Conservation (phyloP, 2,888 invertebrate species). For the Leucophenga maculata region DNA sequence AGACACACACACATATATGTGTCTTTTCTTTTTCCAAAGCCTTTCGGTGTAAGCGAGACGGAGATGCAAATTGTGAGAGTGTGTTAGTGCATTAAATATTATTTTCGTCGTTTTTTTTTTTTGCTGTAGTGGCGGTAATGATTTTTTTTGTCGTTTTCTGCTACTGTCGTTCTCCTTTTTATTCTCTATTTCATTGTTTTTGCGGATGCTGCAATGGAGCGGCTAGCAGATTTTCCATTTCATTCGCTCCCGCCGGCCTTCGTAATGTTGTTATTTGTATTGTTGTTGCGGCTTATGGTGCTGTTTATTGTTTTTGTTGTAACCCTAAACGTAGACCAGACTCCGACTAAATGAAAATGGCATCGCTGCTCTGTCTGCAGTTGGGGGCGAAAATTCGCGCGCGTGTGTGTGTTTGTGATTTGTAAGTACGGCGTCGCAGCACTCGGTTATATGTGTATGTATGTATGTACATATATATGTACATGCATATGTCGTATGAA, state of each 20-base stretch:
- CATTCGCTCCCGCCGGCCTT: slow-evolving; percentile 43
- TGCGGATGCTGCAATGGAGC: slow-evolving; percentile 33
- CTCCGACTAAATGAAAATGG: slow-evolving; percentile 25
- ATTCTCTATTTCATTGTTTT: slow-evolving; percentile 44
- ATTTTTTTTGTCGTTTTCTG: slow-evolving; percentile 37
- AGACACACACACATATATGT: slow-evolving; percentile 7
- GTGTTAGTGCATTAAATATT: slow-evolving; percentile 17
- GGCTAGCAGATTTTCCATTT: slow-evolving; percentile 40
- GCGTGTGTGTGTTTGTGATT: neutral
- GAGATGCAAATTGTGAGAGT: slow-evolving; percentile 19
- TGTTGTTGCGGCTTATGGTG: neutral
- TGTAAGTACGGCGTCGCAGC: neutral
- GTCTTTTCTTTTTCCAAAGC: slow-evolving; percentile 19
- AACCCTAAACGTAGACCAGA: slow-evolving; percentile 47
- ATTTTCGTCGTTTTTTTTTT: neutral
- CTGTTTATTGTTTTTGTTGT: slow-evolving; percentile 33
- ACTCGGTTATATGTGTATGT: neutral
- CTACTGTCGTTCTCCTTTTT: slow-evolving; percentile 17
- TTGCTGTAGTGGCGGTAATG: slow-evolving; percentile 52
- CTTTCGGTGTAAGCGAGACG: slow-evolving; percentile 48
- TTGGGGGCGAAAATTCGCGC: neutral
- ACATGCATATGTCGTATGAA: neutral
- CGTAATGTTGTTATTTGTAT: slow-evolving; percentile 29
- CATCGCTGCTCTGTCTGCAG: neutral
- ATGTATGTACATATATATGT: neutral